Percentiles rank a stretch among this genome's conserved stretches.
phyloP scores from a whole-genome alignment of 2,888 invertebrate genomes.

The Zelleria hepariella region DNA sequence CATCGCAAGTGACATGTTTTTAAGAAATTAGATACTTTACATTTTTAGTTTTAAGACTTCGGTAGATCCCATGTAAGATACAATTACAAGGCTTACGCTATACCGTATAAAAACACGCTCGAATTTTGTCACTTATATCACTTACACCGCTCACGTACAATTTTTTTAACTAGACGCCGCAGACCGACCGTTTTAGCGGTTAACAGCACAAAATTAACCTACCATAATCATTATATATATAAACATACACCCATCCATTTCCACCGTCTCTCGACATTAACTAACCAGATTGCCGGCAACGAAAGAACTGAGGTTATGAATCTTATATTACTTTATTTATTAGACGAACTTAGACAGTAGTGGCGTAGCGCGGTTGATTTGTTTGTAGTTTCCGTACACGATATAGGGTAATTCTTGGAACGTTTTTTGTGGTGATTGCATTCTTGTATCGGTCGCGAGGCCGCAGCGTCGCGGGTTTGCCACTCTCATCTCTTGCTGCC shows the following conservation, averaged over 20 bases:
- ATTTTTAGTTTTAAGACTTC: neutral
- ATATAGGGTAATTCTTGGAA: slow-evolving; percentile 17
- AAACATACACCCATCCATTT: slow-evolving; percentile 56
- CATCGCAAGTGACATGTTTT: neutral
- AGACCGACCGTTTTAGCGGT: slow-evolving; percentile 16
- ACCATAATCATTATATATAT: slow-evolving; percentile 68
- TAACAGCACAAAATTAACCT: slow-evolving; percentile 68
- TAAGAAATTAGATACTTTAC: neutral
- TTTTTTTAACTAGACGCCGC: neutral
- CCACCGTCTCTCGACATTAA: neutral
- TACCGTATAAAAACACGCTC: slow-evolving; percentile 24
- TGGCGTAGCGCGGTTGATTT: slow-evolving; percentile 13
- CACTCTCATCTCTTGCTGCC: slow-evolving; percentile 33
- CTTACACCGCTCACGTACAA: neutral
- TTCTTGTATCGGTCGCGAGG: slow-evolving; percentile 42
- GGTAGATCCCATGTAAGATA: slow-evolving; percentile 11
- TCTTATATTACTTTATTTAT: neutral
- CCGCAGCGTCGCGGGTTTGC: slow-evolving; percentile 22
- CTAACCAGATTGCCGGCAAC: neutral
- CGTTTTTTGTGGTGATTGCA: slow-evolving; percentile 54
- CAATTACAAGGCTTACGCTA: slow-evolving; percentile 17
- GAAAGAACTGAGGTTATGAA: neutral
- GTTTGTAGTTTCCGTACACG: slow-evolving; percentile 9
- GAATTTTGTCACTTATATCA: slow-evolving; percentile 9
- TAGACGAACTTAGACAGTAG: neutral